Conservation (phyloP, 2,113 vertebrate genomes). For the Plecotus auritus region DNA sequence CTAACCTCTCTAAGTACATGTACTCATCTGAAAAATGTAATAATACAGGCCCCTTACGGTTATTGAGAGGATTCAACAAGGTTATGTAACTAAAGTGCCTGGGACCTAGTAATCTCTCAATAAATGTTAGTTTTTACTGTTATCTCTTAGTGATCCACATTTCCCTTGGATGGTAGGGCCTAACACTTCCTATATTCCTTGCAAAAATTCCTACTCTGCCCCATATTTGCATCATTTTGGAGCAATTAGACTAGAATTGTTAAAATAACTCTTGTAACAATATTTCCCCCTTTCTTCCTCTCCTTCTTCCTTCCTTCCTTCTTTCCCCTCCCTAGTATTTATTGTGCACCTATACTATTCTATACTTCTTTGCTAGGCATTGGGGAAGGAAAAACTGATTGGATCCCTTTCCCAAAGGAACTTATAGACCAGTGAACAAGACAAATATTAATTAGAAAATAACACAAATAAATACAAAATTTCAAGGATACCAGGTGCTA, state of each 20-base stretch:
- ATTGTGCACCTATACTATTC: not conserved
- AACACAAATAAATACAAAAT: not conserved
- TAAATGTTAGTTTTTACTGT: not conserved
- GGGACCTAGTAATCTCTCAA: not conserved
- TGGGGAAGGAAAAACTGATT: not conserved
- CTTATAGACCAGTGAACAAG: not conserved
- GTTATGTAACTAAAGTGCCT: not conserved
- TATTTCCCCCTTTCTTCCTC: not conserved
- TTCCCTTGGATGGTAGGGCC: not conserved
- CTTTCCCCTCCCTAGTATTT: not conserved
- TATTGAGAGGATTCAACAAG: not conserved
- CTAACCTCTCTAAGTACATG: constrained; percentile 6
- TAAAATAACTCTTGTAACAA: not conserved
- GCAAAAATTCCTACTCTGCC: not conserved
- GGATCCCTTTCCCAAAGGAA: not conserved
- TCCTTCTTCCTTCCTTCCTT: not conserved
- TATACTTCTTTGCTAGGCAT: not conserved
- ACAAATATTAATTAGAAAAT: not conserved
- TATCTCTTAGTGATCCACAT: not conserved
- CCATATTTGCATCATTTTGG: not conserved
- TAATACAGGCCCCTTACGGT: not conserved
- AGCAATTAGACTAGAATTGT: not conserved
- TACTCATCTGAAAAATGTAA: constrained; percentile 16
- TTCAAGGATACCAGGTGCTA: not conserved
- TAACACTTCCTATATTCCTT: not conserved